Conservation (phyloP, 30 jellyfish, hydroid and myxozoan genomes). For the Pseudorhiza aurosa region DNA sequence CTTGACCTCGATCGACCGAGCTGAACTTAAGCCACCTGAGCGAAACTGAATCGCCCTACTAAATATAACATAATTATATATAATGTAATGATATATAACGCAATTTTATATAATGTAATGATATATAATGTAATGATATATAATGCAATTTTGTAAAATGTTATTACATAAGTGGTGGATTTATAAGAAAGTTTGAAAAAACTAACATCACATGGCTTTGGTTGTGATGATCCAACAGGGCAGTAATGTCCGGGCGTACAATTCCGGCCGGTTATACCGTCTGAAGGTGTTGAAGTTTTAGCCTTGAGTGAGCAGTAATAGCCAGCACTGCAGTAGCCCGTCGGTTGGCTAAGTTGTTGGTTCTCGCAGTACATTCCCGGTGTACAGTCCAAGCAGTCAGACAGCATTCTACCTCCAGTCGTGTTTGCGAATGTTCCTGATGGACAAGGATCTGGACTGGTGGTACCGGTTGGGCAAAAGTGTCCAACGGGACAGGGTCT, state of each 20-base stretch:
- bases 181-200: too few species aligned
- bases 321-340: slow-evolving; percentile 72
- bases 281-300: slow-evolving; percentile 55
- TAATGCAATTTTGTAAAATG: too few species aligned
- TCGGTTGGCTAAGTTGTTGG: slow-evolving; percentile 82
- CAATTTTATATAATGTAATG: too few species aligned
- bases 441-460: slow-evolving; percentile 86
- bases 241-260: slow-evolving; percentile 98
- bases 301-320: slow-evolving; percentile 79
- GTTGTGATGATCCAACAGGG: slow-evolving; percentile 80
- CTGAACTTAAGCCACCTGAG: too few species aligned
- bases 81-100: too few species aligned
- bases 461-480: slow-evolving; percentile 83
- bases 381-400: slow-evolving; percentile 81
- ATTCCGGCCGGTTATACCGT: slow-evolving; percentile 71
- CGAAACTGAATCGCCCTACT: too few species aligned
- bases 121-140: too few species aligned
- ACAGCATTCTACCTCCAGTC: slow-evolving; percentile 63
- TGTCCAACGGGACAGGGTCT: slow-evolving; percentile 84
- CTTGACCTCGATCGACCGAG: too few species aligned
- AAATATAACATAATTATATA: too few species aligned
- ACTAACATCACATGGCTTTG: slow-evolving; percentile 92
- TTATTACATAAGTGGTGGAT: too few species aligned
- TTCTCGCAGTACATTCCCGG: slow-evolving; percentile 86
- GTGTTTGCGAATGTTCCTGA: slow-evolving; percentile 85